These are phyloP conservation scores for Corvus hawaiiensis DNA, from an alignment of 2,113 vertebrate genomes.

Conservation along the genomic window DNA sequence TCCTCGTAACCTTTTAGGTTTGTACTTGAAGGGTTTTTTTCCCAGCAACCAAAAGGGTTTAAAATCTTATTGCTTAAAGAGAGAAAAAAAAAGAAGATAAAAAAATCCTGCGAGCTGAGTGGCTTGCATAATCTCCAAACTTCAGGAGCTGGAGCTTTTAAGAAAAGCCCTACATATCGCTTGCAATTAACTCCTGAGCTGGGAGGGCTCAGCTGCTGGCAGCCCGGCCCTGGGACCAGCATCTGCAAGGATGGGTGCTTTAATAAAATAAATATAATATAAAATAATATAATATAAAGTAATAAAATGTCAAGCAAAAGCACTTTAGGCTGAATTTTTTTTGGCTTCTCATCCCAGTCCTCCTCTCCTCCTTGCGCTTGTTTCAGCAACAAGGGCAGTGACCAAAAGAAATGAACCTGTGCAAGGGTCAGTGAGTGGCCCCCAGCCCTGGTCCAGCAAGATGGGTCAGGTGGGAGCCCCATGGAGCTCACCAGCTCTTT, in stretches of 20 bases:
- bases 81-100: neutral
- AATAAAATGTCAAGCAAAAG: neutral
- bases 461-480: neutral
- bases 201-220: neutral
- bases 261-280: neutral
- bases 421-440: neutral
- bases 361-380: neutral
- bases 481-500: neutral
- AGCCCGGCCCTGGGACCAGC: neutral
- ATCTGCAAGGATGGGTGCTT: neutral
- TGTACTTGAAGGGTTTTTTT: neutral
- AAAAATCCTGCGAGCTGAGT: slow-evolving; percentile 26
- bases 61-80: slow-evolving; percentile 22
- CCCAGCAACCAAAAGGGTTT: neutral
- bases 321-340: neutral
- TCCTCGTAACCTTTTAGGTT: neutral
- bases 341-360: neutral
- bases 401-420: accelerated
- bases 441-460: neutral
- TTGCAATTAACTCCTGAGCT: slow-evolving; percentile 21
- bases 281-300: neutral
- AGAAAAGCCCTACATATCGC: neutral
- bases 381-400: neutral
- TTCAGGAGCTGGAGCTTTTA: slow-evolving; percentile 31
- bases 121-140: slow-evolving; percentile 49